Conservation (phyloP, 2,888 invertebrate genomes). For the Antheraea assamensis region DNA sequence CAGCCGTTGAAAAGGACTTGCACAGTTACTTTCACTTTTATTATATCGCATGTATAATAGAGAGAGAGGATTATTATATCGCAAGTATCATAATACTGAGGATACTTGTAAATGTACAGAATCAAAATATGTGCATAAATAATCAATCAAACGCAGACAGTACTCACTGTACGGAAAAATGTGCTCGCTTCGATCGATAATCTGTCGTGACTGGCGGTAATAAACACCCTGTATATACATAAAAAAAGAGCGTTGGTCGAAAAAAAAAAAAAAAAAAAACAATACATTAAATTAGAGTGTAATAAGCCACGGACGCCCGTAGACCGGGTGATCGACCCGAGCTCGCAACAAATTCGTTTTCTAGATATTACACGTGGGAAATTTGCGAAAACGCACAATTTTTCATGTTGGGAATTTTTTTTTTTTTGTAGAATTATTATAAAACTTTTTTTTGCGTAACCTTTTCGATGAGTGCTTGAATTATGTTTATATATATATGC, state of each 20-base stretch:
- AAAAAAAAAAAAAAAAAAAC: constrained; percentile 72
- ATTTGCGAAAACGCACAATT: constrained; percentile 53
- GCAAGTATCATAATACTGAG: too few species aligned
- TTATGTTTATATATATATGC: not conserved
- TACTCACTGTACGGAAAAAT: constrained; percentile 17
- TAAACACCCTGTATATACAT: constrained; percentile 67
- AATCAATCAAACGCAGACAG: constrained; percentile 14
- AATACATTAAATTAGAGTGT: constrained; percentile 77
- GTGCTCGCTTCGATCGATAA: constrained; percentile 62
- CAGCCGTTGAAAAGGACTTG: too few species aligned
- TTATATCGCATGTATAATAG: too few species aligned
- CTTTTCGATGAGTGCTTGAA: not conserved
- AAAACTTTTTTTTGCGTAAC: constrained; percentile 12
- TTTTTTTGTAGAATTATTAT: constrained; percentile 17
- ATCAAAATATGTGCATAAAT: not conserved
- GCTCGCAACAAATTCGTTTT: constrained; percentile 46
- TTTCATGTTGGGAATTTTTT: constrained; percentile 7
- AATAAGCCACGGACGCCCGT: constrained; percentile 68
- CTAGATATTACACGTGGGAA: constrained; percentile 77
- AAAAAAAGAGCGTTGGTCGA: constrained; percentile 57
- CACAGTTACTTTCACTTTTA: too few species aligned
- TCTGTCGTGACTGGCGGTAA: constrained; percentile 72
- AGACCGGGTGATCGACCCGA: constrained; percentile 72
- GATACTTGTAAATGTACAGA: not conserved
- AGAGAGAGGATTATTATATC: too few species aligned